phyloP scores from a whole-genome alignment of 2,888 invertebrate species.

The Malachius bipustulatus region DNA sequence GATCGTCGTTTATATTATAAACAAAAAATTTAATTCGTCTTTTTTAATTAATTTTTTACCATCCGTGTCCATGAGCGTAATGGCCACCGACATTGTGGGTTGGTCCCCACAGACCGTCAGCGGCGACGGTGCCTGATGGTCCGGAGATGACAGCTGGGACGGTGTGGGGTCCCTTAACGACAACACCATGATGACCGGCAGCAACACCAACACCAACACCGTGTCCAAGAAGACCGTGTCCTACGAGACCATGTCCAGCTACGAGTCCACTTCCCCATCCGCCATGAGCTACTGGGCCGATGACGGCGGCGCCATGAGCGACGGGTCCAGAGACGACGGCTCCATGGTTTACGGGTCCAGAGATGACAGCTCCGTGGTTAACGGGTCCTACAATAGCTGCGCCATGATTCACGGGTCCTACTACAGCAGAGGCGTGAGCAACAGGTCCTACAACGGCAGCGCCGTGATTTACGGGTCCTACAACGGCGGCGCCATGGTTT shows the following conservation, averaged over 20 bases:
- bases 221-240: conserved; percentile 7
- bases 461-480: conserved; percentile 12
- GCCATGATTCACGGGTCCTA: conserved; percentile 2
- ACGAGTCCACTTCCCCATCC: no score
- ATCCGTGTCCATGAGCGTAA: conserved; percentile 3
- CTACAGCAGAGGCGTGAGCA: no score
- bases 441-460: conserved; percentile 11
- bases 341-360: conserved; percentile 12
- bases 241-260: no score
- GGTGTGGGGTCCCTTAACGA: conserved; percentile 6
- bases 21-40: no score
- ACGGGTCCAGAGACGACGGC: conserved; percentile 12
- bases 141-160: conserved; percentile 7
- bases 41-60: no score
- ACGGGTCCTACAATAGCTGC: conserved; percentile 16
- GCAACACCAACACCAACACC: conserved; percentile 14
- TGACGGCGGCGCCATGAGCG: no score
- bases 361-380: neutral
- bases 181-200: conserved; percentile 9
- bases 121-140: conserved; percentile 6
- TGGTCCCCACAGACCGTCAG: neutral
- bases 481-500: neutral
- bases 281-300: no score
- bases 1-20: no score
- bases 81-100: neutral